These are phyloP conservation scores for Arremon aurantiirostris DNA, from an alignment of 2,797 vertebrate species.

Conservation along the genomic window DNA sequence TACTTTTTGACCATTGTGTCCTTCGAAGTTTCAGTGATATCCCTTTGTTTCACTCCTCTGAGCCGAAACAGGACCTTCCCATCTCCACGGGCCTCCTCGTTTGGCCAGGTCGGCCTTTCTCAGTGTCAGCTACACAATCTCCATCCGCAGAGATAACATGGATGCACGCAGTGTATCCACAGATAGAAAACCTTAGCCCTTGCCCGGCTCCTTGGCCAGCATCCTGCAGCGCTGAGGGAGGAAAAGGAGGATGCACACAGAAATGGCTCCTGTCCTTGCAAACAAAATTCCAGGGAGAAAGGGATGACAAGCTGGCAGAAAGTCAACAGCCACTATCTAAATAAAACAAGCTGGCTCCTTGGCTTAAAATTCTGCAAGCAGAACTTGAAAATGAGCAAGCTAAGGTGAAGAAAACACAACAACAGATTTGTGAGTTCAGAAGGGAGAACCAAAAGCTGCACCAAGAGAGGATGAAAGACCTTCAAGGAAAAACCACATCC, in stretches of 20 bases:
- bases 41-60: rapidly evolving
- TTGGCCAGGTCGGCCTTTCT: rapidly evolving
- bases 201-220: not conserved
- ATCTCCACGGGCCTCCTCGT: not conserved
- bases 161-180: not conserved
- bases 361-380: conserved; percentile 8
- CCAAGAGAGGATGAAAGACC: not conserved
- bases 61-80: rapidly evolving
- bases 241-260: not conserved
- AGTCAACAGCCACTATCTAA: not conserved
- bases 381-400: conserved; percentile 13
- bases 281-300: conserved; percentile 24
- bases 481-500: not conserved
- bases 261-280: conserved; percentile 19
- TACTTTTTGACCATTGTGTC: not conserved
- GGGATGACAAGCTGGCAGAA: conserved; percentile 10
- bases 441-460: conserved; percentile 12
- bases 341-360: not conserved
- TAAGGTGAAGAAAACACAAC: not conserved
- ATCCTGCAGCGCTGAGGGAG: not conserved
- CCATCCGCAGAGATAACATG: rapidly evolving
- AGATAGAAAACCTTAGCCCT: not conserved
- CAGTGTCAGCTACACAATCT: not conserved
- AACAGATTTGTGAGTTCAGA: not conserved
- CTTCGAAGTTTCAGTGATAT: not conserved